phyloP scores from a whole-genome alignment of 2,888 invertebrate species.

The Monoplex corrugatus region DNA sequence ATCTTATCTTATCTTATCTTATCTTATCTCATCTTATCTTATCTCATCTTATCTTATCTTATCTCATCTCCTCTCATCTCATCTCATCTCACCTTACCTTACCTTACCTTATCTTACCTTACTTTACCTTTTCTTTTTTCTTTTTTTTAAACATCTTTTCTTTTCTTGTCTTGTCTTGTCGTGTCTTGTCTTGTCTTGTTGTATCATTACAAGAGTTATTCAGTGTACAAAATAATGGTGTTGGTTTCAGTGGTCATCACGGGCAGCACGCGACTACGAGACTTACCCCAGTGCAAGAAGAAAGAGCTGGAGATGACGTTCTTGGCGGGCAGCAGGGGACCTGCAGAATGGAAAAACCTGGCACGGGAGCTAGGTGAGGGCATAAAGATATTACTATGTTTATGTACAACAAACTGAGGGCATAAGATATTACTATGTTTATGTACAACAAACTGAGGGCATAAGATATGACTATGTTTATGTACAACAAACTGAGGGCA shows the following conservation, averaged over 20 bases:
- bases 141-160: not conserved
- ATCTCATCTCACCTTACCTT: no score
- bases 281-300: constrained; percentile 67
- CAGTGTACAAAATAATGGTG: not conserved
- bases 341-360: constrained; percentile 66
- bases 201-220: no score
- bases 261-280: constrained; percentile 60
- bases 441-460: no score
- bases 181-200: not conserved
- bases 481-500: no score
- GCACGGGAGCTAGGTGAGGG: constrained; percentile 71
- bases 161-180: not conserved
- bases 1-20: no score
- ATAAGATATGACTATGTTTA: no score
- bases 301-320: constrained; percentile 68
- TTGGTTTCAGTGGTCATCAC: constrained; percentile 34
- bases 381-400: no score
- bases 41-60: no score
- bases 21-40: no score
- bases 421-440: no score
- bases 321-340: constrained; percentile 53
- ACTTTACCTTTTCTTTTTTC: not conserved
- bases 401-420: no score
- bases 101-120: not conserved
- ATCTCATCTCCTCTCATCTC: no score